phyloP scores from a whole-genome alignment of 2,888 invertebrate genomes.

The Xylota segnis region DNA sequence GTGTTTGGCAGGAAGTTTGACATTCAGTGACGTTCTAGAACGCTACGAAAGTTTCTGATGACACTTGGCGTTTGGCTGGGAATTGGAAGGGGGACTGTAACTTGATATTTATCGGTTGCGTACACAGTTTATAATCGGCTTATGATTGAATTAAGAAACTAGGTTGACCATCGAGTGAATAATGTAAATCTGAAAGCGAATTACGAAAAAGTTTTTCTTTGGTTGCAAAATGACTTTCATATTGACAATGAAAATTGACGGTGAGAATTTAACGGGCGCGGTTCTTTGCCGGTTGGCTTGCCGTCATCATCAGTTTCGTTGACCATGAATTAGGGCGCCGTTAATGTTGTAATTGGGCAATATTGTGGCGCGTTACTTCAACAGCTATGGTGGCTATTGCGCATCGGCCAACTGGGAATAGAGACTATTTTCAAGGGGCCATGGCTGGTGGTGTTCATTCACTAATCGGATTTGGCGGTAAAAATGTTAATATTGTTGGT shows the following conservation, averaged over 20 bases:
- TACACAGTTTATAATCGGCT: slow-evolving; percentile 10
- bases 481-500: neutral
- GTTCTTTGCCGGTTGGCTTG: slow-evolving; percentile 10
- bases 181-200: slow-evolving; percentile 9
- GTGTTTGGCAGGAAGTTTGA: neutral
- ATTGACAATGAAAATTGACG: slow-evolving; percentile 69
- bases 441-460: slow-evolving; percentile 36
- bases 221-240: slow-evolving; percentile 59
- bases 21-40: slow-evolving; percentile 26
- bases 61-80: slow-evolving; percentile 4
- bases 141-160: slow-evolving; percentile 44
- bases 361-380: slow-evolving; percentile 67
- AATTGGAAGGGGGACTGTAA: slow-evolving; percentile 17
- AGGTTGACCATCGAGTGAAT: slow-evolving; percentile 37
- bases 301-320: slow-evolving; percentile 43
- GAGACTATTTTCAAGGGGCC: slow-evolving; percentile 35
- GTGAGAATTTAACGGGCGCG: slow-evolving; percentile 11
- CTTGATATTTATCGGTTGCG: slow-evolving; percentile 11
- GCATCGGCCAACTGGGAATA: neutral
- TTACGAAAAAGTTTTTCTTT: slow-evolving; percentile 1
- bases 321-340: slow-evolving; percentile 72
- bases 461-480: slow-evolving; percentile 60
- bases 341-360: slow-evolving; percentile 51
- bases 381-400: slow-evolving; percentile 16
- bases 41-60: slow-evolving; percentile 33